phyloP scores from a whole-genome alignment of 2,113 vertebrate species.

The Passer domesticus region DNA sequence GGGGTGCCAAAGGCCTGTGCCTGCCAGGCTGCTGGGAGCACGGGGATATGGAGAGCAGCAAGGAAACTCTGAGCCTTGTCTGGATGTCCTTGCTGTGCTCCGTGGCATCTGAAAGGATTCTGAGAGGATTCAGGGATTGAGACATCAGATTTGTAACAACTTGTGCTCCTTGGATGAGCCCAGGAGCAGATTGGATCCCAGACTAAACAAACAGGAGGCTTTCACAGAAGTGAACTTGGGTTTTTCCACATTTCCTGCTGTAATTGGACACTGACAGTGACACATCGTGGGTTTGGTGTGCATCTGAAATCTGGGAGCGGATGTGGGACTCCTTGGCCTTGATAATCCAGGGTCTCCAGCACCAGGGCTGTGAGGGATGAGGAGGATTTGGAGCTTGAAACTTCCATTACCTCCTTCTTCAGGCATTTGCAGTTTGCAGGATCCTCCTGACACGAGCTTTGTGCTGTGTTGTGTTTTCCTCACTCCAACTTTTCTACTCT shows the following conservation, averaged over 20 bases:
- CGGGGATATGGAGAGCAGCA: background rate
- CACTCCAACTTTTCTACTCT: rapidly evolving
- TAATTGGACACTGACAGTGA: background rate
- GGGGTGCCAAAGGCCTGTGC: background rate
- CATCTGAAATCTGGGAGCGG: background rate
- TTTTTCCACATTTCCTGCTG: constrained; percentile 11
- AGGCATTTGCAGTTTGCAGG: background rate
- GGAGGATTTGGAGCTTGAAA: background rate
- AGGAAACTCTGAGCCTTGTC: background rate
- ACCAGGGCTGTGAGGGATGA: background rate
- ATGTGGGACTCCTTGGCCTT: background rate
- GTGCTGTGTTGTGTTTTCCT: background rate
- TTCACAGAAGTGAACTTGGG: background rate
- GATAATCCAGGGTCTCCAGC: background rate
- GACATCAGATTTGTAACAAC: background rate
- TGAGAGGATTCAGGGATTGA: background rate
- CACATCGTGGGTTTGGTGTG: background rate
- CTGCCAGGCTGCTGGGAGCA: background rate
- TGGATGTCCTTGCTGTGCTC: background rate
- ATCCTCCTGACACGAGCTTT: background rate
- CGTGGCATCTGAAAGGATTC: background rate
- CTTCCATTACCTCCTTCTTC: background rate
- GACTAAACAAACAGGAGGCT: constrained; percentile 14
- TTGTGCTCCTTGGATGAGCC: background rate
- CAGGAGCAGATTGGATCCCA: background rate